Conservation (phyloP, 2,797 vertebrate species). For the Neosalanx taihuensis region DNA sequence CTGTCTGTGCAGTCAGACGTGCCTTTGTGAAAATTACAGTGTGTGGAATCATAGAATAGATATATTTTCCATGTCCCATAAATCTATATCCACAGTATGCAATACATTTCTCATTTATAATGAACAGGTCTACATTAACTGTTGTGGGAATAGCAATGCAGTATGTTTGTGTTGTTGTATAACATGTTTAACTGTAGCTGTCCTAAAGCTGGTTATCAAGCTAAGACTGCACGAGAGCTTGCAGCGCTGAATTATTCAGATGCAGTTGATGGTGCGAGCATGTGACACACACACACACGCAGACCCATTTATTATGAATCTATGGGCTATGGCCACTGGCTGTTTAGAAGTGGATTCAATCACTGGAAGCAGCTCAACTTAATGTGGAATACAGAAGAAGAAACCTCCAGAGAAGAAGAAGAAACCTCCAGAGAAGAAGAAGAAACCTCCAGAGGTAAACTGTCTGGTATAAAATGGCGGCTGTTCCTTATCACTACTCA, state of each 20-base stretch:
- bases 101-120: too few relatives aligned
- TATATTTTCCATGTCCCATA: not conserved
- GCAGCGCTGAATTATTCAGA: constrained; percentile 54
- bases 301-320: constrained; percentile 47
- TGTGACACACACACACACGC: constrained; percentile 32
- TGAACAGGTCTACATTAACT: too few relatives aligned
- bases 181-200: not conserved
- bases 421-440: too few relatives aligned
- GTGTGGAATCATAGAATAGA: not conserved
- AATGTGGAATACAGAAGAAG: too few relatives aligned
- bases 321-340: constrained; percentile 23
- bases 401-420: too few relatives aligned
- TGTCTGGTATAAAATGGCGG: too few relatives aligned
- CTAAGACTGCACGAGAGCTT: constrained; percentile 1
- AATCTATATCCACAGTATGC: too few relatives aligned
- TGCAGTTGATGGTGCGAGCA: constrained; percentile 35
- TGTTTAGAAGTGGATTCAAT: constrained; percentile 16
- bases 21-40: not conserved
- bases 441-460: too few relatives aligned
- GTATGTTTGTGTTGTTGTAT: not conserved
- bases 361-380: not conserved
- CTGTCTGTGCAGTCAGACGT: not conserved
- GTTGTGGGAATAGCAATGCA: too few relatives aligned
- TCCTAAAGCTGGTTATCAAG: constrained; percentile 16
- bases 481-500: too few relatives aligned